Evolutionary conservation across 2,113 vertebrate species (phyloP), one percentile per base, ranked within the genome.

Genomic region (Lycaon pictus): DNA sequence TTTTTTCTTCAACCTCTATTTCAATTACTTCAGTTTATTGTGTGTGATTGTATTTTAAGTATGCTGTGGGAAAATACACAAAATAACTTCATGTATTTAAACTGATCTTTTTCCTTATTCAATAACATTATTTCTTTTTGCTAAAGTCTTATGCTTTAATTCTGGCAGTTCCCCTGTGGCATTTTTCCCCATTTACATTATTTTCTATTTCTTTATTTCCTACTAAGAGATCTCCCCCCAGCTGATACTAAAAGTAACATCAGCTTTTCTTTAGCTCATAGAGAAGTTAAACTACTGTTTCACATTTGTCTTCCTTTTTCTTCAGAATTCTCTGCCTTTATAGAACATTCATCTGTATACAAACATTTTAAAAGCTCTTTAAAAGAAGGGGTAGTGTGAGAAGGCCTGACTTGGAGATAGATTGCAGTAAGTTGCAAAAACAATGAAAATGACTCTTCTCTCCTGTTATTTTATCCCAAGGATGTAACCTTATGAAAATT

Each of bases 371-470:
- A 74, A 88, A 76, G 29, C 58, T 97, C 96, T 97, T 84, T 98
- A 98, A 98, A 96, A 55, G 72, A 86, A 86, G 88, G 71, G 77
- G 95, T 5, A 53, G 86, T 89, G 4, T 97, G 65, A 93, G 94
- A 96, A 98, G 88, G 51, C 96, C 96, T 91, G 89, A 84, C 62
- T 84, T 91, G 83, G 94, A 94, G 97, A 92, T 80, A 84, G 32
- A 55, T 96, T 97, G 67, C 51, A 71, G 22, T 71, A 86, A 93
- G 63, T 96, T 98, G 51, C 77, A 97, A 96, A 98, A 98, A 94
- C 63, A 88, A 48, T 92, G 71, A 87, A 95, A 84, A 86, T 92
- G 92, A 96, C 51, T 93, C 93, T 97, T 95, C 84, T 93, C 77
- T 88, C 55, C 76, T 93, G 19, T 90, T 97, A 71, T 97, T 98